Percentiles rank a stretch among this genome's conserved stretches.
Evolutionary conservation across 2,888 invertebrate genomes (phyloP).

Genomic region (Himalopsyche tibetana): DNA sequence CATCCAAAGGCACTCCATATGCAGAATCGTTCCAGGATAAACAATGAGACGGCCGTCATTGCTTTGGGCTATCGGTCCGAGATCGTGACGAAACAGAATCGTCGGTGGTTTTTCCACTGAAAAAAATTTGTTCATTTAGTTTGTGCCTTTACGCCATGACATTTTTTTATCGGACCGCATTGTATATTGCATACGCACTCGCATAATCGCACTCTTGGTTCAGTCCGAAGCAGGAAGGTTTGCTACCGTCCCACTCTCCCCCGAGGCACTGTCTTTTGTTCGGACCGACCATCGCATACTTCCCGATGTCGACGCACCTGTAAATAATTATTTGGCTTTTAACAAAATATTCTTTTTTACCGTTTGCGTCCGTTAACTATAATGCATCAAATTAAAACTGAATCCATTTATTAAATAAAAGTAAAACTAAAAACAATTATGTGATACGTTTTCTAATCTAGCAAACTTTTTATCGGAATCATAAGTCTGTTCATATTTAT

Average conservation of each 20-base stretch:
- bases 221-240: constrained; percentile 87
- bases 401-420: too few species aligned
- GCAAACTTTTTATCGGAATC: too few species aligned
- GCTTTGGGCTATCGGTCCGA: constrained; percentile 91
- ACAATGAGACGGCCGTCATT: constrained; percentile 91
- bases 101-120: constrained; percentile 91
- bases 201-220: constrained; percentile 93
- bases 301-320: constrained; percentile 91
- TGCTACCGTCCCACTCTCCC: constrained; percentile 88
- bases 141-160: not conserved
- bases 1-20: constrained; percentile 94
- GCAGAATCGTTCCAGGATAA: constrained; percentile 89
- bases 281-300: constrained; percentile 88
- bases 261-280: constrained; percentile 84
- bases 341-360: too few species aligned
- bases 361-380: not conserved
- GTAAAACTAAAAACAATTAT: too few species aligned
- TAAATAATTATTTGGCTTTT: not conserved
- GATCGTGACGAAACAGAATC: constrained; percentile 87
- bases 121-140: constrained; percentile 58
- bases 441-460: too few species aligned
- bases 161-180: not conserved
- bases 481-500: too few species aligned
- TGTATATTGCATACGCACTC: constrained; percentile 75
- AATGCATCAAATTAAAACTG: too few species aligned